These are phyloP conservation scores for Cryptocephalus primarius DNA, from an alignment of 2,888 invertebrate species.

Conservation along the genomic window DNA sequence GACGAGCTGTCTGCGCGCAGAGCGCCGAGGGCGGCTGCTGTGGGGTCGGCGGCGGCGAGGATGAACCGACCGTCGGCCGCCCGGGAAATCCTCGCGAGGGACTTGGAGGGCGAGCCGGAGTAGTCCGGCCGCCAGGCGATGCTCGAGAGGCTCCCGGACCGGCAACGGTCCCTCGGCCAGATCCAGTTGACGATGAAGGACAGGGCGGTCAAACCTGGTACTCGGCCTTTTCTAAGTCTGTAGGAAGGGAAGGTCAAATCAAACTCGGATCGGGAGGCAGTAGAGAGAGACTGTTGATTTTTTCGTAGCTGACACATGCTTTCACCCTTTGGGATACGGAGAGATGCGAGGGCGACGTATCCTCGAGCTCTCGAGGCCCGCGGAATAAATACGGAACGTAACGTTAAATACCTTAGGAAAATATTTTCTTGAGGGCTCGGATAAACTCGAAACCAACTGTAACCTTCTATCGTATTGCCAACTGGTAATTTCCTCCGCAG, in stretches of 20 bases:
- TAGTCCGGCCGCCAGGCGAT: slow-evolving; percentile 36
- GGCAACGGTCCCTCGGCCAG: slow-evolving; percentile 64
- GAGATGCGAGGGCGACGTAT: too few species aligned
- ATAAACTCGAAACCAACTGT: too few species aligned
- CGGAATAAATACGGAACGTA: too few species aligned
- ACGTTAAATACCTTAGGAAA: too few species aligned
- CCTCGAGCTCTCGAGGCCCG: too few species aligned
- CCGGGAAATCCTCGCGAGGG: slow-evolving; percentile 57
- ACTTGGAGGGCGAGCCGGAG: slow-evolving; percentile 31
- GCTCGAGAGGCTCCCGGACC: slow-evolving; percentile 37
- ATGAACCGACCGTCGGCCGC: slow-evolving; percentile 68
- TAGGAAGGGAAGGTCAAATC: slow-evolving; percentile 5
- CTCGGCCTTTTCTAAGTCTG: slow-evolving; percentile 89
- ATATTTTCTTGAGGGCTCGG: too few species aligned
- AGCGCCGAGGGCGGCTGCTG: slow-evolving; percentile 43
- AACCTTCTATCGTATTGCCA: too few species aligned
- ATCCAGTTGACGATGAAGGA: slow-evolving; percentile 62
- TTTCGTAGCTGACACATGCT: too few species aligned
- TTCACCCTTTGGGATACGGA: too few species aligned
- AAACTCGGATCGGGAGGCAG: too few species aligned
- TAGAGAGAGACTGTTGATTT: too few species aligned
- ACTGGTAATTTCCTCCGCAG: too few species aligned
- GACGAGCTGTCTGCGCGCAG: slow-evolving; percentile 43
- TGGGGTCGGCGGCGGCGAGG: slow-evolving; percentile 46
- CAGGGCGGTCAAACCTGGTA: slow-evolving; percentile 79